Evolutionary conservation across 2,797 vertebrate genomes (phyloP), one percentile per base, ranked within the genome.

Genomic region (Oreonectes daqikongensis): DNA sequence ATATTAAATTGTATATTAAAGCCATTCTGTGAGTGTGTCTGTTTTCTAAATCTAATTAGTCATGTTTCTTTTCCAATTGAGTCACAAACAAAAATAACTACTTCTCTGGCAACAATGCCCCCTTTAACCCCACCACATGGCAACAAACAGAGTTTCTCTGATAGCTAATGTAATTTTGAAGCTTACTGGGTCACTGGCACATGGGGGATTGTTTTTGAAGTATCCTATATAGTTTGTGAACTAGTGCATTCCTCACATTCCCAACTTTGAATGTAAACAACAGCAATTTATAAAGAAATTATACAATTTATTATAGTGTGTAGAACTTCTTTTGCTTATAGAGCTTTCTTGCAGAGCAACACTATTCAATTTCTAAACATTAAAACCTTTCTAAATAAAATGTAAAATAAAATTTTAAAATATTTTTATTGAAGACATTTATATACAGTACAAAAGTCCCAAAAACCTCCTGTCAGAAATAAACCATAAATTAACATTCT

Each of bases 101-200:
- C 74, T 60, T 67, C 48, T 40, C 59, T 2, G 11, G 72, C 53
- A 67, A 38, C 60, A 79, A 78, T 78, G 55, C 59, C 57, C 18
- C 48, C 26, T 42, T 40, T 79, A 60, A 69, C 52, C 18, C 59
- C 17, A 80, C 22, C 59, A 73, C 79, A 69, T 81, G 63, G 72
- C 70, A 69, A 48, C 66, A 81, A 80, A 83, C 63, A 53, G 57
- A 72, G 30, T 84, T n/a, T n/a, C 84, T 71, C 68, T 67, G 57
- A 74, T 78, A 80, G 77, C 12, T 75, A 84, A 79, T 68, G 63
- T 12, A 69, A 60, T 78, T 84, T 84, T 83, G 0, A 75, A 79
- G 69, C 69, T 60, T 59, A 67, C 42, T 71, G 5, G 50, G 42
- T 79, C 75, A 66, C 59, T 55, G 60, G 55, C 40, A 79, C 20